Conservation (phyloP, 2,888 invertebrate species). For the Poecilobothrus nobilitatus region DNA sequence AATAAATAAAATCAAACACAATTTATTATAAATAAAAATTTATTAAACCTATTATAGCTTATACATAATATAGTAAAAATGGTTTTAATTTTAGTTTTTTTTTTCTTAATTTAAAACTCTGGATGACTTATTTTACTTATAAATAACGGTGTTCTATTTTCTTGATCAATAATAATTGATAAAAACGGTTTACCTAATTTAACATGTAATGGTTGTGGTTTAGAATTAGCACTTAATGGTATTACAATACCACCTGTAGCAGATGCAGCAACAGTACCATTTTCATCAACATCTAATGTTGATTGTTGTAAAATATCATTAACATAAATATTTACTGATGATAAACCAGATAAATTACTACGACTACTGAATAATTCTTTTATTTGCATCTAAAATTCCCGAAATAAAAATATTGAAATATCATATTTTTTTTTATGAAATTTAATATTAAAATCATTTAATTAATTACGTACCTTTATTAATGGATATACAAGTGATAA, state of each 20-base stretch:
- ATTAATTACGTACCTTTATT: constrained; percentile 23
- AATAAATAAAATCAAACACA: no score
- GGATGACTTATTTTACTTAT: constrained; percentile 28
- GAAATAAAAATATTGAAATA: background rate
- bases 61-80: no score
- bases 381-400: constrained; percentile 45
- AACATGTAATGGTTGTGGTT: constrained; percentile 13
- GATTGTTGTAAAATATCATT: constrained; percentile 48
- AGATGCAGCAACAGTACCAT: constrained; percentile 47
- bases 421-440: background rate
- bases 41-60: no score
- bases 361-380: constrained; percentile 42
- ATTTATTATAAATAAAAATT: no score
- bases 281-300: constrained; percentile 47
- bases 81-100: no score
- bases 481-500: constrained; percentile 23
- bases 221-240: constrained; percentile 38
- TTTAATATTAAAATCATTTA: no score
- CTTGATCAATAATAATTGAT: constrained; percentile 46
- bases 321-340: constrained; percentile 30
- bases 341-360: constrained; percentile 38
- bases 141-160: constrained; percentile 45
- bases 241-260: constrained; percentile 45
- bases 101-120: background rate
- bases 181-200: constrained; percentile 45